Conservation (phyloP, 2,888 invertebrate genomes). For the Oscheius myriophilus region DNA sequence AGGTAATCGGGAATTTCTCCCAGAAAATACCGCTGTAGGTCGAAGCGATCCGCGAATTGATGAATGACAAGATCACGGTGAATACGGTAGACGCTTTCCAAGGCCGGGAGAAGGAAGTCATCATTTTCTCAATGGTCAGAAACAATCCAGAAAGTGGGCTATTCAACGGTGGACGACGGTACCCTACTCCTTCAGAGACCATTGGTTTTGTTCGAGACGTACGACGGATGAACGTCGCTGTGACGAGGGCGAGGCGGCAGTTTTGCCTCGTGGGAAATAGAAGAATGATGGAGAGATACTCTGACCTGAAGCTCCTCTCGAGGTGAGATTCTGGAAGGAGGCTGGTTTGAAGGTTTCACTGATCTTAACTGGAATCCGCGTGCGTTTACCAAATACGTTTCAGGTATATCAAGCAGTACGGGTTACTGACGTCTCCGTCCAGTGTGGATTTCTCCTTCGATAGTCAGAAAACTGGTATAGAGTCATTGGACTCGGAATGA, state of each 20-base stretch:
- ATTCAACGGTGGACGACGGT: no score
- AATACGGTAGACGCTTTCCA: slow-evolving; percentile 46
- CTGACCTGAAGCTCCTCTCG: slow-evolving; percentile 7
- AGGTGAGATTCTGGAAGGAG: not conserved
- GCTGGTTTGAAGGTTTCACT: no score
- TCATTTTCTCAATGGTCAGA: slow-evolving; percentile 53
- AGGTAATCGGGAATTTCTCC: slow-evolving; percentile 25
- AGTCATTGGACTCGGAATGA: no score
- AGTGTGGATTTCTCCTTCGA: no score
- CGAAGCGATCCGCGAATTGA: not conserved
- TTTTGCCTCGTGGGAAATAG: slow-evolving; percentile 42
- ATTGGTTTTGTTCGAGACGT: slow-evolving; percentile 45
- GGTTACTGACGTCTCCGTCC: not conserved
- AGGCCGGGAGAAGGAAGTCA: slow-evolving; percentile 54
- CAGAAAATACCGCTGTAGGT: slow-evolving; percentile 1
- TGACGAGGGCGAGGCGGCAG: slow-evolving; percentile 49
- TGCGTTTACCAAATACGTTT: no score
- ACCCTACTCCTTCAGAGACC: slow-evolving; percentile 6
- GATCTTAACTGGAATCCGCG: no score
- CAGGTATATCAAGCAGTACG: slow-evolving; percentile 18
- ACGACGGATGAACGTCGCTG: slow-evolving; percentile 47
- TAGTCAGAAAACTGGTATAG: no score
- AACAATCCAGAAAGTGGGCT: slow-evolving; percentile 41
- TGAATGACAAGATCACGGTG: slow-evolving; percentile 20
- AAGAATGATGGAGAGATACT: slow-evolving; percentile 27